Percentiles rank a stretch among this genome's conserved stretches.
Evolutionary conservation across 2,113 vertebrate genomes (phyloP).

Genomic region (Anoplopoma fimbria): DNA sequence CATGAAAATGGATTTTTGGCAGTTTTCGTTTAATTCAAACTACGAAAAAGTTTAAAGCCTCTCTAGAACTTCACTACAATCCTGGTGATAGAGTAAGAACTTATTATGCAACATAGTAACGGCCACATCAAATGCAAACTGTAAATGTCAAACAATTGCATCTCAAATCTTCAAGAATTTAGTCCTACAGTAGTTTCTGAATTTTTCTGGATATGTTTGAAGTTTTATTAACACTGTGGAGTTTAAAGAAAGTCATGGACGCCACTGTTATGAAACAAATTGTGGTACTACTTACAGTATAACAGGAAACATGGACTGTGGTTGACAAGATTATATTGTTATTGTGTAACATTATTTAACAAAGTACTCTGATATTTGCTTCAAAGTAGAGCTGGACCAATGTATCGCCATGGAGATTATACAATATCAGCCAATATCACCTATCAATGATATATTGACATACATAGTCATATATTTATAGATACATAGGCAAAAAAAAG

Average conservation of each 20-base stretch:
- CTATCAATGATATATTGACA: background rate
- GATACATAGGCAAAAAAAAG: background rate
- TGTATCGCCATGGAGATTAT: background rate
- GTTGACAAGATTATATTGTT: background rate
- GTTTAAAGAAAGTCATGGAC: background rate
- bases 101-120: background rate
- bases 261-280: background rate
- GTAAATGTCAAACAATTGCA: background rate
- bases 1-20: constrained; percentile 24
- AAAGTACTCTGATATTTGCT: background rate
- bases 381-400: background rate
- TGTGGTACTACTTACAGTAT: background rate
- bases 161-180: background rate
- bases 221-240: background rate
- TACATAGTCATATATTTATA: background rate
- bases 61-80: background rate
- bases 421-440: background rate
- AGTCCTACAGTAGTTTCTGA: too few species aligned
- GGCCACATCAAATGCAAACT: background rate
- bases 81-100: background rate
- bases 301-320: background rate
- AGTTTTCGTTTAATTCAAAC: constrained; percentile 18
- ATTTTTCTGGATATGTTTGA: too few species aligned
- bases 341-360: background rate
- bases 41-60: constrained; percentile 28